Conservation (phyloP, 2,113 vertebrate species). For the Salvelinus alpinus region DNA sequence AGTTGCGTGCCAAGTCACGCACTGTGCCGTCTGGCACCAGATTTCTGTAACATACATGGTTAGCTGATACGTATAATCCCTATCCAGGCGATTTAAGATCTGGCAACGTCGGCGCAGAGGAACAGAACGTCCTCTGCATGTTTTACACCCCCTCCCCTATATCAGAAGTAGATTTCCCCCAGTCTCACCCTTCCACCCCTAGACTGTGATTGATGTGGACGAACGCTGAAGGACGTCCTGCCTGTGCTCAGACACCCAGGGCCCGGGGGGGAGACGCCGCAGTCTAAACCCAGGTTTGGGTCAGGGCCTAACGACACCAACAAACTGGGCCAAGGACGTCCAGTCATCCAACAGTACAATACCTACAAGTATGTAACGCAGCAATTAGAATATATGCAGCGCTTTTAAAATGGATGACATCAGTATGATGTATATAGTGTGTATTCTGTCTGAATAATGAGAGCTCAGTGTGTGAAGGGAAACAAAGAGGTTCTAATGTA, state of each 20-base stretch:
- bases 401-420: neutral
- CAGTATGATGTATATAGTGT: neutral
- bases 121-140: neutral
- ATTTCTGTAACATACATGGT: no score
- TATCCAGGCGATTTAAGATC: no score
- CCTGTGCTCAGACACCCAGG: neutral
- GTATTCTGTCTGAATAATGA: neutral
- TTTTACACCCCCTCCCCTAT: neutral
- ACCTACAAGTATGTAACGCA: neutral
- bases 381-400: no score
- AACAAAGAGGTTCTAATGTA: no score
- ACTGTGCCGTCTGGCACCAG: no score
- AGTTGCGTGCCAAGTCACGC: no score
- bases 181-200: neutral
- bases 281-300: slow-evolving; percentile 56
- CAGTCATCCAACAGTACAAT: neutral
- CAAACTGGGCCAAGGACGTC: slow-evolving; percentile 41
- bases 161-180: neutral
- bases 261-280: slow-evolving; percentile 27
- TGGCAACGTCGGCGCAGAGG: no score
- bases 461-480: neutral
- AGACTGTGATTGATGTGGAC: slow-evolving; percentile 36
- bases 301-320: slow-evolving; percentile 40
- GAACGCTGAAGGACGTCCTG: slow-evolving; percentile 42
- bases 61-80: no score